These are phyloP conservation scores for Drosophila recens DNA, from an alignment of 2,888 invertebrate species.

Conservation along the genomic window DNA sequence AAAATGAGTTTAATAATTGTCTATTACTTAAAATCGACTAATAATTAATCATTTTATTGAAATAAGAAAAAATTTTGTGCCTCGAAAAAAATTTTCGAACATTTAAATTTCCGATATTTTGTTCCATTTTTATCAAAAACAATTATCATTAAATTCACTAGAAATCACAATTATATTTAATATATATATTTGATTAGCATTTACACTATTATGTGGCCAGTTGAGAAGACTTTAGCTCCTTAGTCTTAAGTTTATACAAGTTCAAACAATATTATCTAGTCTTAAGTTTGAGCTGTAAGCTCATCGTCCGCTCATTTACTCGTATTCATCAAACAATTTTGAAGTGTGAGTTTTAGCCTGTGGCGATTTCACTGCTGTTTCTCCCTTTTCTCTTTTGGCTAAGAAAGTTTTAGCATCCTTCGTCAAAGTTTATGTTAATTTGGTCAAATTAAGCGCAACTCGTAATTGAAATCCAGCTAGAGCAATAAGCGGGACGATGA, in stretches of 20 bases:
- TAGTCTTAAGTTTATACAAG: not conserved
- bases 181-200: not conserved
- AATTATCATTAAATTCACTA: not conserved
- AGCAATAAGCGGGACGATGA: constrained; percentile 53
- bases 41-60: not conserved
- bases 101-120: too few relatives aligned
- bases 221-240: not conserved
- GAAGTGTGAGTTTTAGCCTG: constrained; percentile 15
- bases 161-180: not conserved
- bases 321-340: constrained; percentile 16
- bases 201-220: not conserved
- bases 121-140: too few relatives aligned
- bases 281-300: constrained; percentile 12
- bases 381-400: not conserved
- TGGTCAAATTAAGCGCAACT: constrained; percentile 69
- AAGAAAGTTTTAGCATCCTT: constrained; percentile 51
- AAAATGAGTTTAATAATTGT: not conserved
- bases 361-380: constrained; percentile 3
- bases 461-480: constrained; percentile 69
- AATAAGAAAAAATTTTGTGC: too few relatives aligned
- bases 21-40: not conserved
- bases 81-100: too few relatives aligned
- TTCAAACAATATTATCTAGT: constrained; percentile 33
- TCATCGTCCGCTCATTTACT: constrained; percentile 3
- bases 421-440: constrained; percentile 75